Conservation (phyloP, 2,888 invertebrate species). For the Melanotus villosus region DNA sequence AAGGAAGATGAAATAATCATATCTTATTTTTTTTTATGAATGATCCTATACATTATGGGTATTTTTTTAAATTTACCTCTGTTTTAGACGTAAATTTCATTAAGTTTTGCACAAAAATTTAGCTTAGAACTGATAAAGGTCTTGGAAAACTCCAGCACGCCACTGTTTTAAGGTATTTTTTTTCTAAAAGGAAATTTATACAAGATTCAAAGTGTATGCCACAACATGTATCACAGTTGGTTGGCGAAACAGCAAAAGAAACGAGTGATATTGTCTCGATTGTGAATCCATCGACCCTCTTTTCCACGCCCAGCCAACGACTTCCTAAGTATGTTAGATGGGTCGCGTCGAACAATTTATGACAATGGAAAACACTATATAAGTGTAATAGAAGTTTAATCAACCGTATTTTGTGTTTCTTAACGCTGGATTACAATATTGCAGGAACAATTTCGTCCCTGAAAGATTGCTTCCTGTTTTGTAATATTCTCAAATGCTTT, state of each 20-base stretch:
- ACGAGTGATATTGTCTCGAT: conserved; percentile 54
- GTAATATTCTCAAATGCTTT: conserved; percentile 48
- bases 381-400: conserved; percentile 60
- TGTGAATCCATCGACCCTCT: conserved; percentile 28
- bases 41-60: no score
- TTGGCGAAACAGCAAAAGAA: conserved; percentile 54
- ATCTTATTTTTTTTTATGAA: no score
- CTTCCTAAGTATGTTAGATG: conserved; percentile 57
- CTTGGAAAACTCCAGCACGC: no score
- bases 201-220: conserved; percentile 53
- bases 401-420: conserved; percentile 55
- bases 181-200: conserved; percentile 52
- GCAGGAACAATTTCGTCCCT: conserved; percentile 43
- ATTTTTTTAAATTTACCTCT: no score
- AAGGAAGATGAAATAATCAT: no score
- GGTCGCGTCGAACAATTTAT: conserved; percentile 55
- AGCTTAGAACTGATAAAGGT: not conserved
- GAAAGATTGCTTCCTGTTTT: conserved; percentile 53
- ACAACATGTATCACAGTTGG: conserved; percentile 55
- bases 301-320: conserved; percentile 51
- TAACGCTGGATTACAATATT: conserved; percentile 49
- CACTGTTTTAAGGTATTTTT: conserved; percentile 44
- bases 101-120: no score
- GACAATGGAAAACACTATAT: conserved; percentile 55
- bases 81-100: no score